Evolutionary conservation across 1,140 invertebrate genomes (phyloP).

Genomic region (Planococcus citri): DNA sequence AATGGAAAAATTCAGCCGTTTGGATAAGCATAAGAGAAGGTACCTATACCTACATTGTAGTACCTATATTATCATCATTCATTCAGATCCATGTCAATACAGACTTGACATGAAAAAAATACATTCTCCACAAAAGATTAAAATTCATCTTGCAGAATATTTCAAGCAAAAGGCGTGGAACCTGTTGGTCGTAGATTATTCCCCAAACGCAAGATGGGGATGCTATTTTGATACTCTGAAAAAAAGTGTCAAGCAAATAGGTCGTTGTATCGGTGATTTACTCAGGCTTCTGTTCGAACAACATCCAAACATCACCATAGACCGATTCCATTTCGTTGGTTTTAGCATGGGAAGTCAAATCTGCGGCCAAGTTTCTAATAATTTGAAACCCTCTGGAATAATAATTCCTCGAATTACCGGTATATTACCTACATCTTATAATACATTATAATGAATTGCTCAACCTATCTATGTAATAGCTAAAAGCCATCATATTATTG

Average conservation of each 20-base stretch:
- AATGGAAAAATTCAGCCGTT: not conserved
- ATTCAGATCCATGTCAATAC: too few relatives aligned
- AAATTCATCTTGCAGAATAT: not conserved
- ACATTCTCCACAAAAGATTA: too few relatives aligned
- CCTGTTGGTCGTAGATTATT: constrained; percentile 48
- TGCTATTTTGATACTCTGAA: constrained; percentile 43
- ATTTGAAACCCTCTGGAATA: constrained; percentile 34
- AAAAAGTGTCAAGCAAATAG: constrained; percentile 41
- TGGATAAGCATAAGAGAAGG: not conserved
- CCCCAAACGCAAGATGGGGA: constrained; percentile 41
- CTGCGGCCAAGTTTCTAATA: constrained; percentile 46
- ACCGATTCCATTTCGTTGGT: constrained; percentile 52
- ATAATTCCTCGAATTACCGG: constrained; percentile 46
- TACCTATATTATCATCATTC: too few relatives aligned
- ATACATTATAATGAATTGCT: too few relatives aligned
- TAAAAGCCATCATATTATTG: too few relatives aligned
- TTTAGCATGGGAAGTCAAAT: constrained; percentile 64
- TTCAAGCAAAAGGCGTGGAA: constrained; percentile 32
- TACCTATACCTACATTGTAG: too few relatives aligned
- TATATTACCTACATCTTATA: constrained; percentile 16
- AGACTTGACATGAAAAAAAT: too few relatives aligned
- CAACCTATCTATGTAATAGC: too few relatives aligned
- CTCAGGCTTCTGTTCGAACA: constrained; percentile 33
- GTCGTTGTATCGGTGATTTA: constrained; percentile 36
- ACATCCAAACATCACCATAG: constrained; percentile 30